Evolutionary conservation across 2,888 invertebrate genomes (phyloP).

Genomic region (Noctuana brunneofusca): DNA sequence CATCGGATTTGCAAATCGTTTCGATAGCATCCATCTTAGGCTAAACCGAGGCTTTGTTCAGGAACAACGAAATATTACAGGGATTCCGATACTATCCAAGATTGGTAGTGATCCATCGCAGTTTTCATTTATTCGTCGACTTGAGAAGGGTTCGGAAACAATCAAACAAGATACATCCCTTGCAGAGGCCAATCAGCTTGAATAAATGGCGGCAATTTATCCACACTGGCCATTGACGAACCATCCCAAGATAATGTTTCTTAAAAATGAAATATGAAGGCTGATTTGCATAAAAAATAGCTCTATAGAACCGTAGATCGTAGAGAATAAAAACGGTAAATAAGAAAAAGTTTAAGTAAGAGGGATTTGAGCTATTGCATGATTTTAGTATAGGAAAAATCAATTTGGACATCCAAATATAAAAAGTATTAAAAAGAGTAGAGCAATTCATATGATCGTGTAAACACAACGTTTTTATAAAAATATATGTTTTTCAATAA

Average conservation of each 20-base stretch:
- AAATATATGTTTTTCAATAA: not conserved
- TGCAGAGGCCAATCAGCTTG: constrained; percentile 71
- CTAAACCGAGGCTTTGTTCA: constrained; percentile 29
- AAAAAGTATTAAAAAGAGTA: not conserved
- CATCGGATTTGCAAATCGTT: constrained; percentile 19
- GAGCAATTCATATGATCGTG: not conserved
- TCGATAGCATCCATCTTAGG: constrained; percentile 20
- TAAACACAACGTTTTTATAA: not conserved
- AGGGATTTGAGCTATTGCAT: not conserved
- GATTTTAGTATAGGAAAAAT: not conserved
- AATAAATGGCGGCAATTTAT: constrained; percentile 70
- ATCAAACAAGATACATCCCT: constrained; percentile 70
- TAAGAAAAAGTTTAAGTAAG: not conserved
- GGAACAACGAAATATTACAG: constrained; percentile 42
- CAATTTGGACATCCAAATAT: no score
- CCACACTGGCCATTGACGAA: constrained; percentile 40
- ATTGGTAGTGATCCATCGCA: constrained; percentile 61
- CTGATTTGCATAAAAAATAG: constrained; percentile 18
- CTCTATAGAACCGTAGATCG: not conserved
- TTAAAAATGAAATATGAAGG: constrained; percentile 24
- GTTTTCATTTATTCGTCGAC: constrained; percentile 61
- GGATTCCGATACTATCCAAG: constrained; percentile 44
- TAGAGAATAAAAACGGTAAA: not conserved
- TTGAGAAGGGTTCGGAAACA: constrained; percentile 74
- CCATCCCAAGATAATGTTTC: constrained; percentile 35